Conservation (phyloP, 2,797 vertebrate genomes). For the Somateria mollissima region DNA sequence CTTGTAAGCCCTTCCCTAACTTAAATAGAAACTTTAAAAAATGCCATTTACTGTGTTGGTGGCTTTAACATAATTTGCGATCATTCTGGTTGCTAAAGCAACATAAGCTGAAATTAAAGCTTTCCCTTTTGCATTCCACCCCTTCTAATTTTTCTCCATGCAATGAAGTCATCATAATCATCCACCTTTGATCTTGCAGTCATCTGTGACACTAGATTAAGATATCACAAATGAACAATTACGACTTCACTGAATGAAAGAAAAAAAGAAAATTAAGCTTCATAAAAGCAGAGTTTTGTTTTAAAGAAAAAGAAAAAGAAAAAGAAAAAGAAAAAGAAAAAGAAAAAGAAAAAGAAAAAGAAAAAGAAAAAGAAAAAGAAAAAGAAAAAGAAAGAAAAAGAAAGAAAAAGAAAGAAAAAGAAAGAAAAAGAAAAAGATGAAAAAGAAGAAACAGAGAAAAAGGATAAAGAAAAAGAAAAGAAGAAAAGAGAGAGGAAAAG, state of each 20-base stretch:
- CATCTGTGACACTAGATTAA: conserved; percentile 66
- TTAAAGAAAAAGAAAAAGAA: conserved; percentile 33
- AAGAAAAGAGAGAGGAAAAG: neutral
- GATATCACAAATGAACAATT: conserved; percentile 69
- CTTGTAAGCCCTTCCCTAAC: neutral
- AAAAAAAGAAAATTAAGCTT: conserved; percentile 55
- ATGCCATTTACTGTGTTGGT: conserved; percentile 29
- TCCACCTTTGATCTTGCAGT: conserved; percentile 69
- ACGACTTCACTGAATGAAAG: conserved; percentile 62
- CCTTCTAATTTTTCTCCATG: conserved; percentile 57
- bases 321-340: neutral
- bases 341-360: conserved; percentile 59
- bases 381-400: too few species aligned
- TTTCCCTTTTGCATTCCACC: conserved; percentile 50
- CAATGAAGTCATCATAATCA: conserved; percentile 57
- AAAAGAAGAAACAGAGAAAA: neutral
- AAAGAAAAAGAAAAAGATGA: neutral
- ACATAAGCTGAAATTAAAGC: conserved; percentile 52
- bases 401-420: too few species aligned
- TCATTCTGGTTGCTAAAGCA: conserved; percentile 69
- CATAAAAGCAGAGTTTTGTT: conserved; percentile 64
- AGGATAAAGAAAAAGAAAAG: neutral
- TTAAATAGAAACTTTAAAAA: neutral
- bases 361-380: neutral
- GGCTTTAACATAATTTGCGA: conserved; percentile 35